Evolutionary conservation across 2,888 invertebrate genomes (phyloP).

Genomic region (Sphecodes monilicornis): DNA sequence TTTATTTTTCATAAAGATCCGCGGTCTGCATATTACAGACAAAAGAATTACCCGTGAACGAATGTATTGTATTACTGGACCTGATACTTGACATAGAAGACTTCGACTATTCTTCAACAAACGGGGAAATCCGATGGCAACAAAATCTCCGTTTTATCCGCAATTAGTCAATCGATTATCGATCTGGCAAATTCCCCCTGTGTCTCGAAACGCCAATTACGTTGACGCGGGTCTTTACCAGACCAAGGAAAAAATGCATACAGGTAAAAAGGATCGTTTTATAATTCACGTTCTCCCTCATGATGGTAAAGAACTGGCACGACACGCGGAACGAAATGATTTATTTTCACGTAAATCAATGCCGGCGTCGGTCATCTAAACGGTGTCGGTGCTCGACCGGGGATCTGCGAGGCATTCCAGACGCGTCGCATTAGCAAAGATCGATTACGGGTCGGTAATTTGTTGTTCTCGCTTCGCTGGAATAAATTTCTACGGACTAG

Average conservation of each 20-base stretch:
- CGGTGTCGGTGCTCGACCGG: slow-evolving; percentile 32
- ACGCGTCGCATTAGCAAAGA: slow-evolving; percentile 82
- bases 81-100: neutral
- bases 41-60: too few species aligned
- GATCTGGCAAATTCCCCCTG: neutral
- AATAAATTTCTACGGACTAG: slow-evolving; percentile 82
- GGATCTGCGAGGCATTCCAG: slow-evolving; percentile 75
- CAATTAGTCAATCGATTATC: slow-evolving; percentile 27
- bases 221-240: neutral
- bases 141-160: neutral
- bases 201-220: slow-evolving; percentile 20
- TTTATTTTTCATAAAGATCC: too few species aligned
- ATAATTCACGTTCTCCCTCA: neutral
- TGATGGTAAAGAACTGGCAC: slow-evolving; percentile 24
- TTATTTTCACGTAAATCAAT: slow-evolving; percentile 53
- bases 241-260: neutral
- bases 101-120: neutral
- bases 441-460: slow-evolving; percentile 81
- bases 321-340: slow-evolving; percentile 39
- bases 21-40: too few species aligned
- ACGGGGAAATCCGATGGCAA: slow-evolving; percentile 16
- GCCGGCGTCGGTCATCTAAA: slow-evolving; percentile 29
- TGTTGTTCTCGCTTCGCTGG: slow-evolving; percentile 83
- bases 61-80: too few species aligned
- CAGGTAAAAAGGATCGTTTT: neutral